Evolutionary conservation across 2,113 vertebrate species (phyloP).

Genomic region (Scolopax mira): DNA sequence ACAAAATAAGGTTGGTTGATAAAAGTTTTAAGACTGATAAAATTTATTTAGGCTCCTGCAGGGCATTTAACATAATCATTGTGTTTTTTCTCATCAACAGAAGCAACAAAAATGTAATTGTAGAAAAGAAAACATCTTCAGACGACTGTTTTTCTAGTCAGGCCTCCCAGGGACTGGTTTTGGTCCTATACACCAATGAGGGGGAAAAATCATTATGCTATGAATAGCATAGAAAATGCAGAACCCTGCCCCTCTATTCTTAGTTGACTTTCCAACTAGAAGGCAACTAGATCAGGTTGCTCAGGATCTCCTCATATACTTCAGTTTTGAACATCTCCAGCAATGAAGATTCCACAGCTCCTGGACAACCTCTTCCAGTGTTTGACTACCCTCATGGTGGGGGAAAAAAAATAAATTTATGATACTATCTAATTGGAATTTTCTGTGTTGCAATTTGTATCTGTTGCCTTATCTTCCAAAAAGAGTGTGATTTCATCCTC

Average conservation of each 20-base stretch:
- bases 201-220: background rate
- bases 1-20: background rate
- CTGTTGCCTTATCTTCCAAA: background rate
- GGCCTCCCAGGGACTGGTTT: background rate
- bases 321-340: background rate
- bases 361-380: background rate
- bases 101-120: background rate
- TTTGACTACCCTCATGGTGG: background rate
- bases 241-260: background rate
- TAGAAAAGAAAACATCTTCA: background rate
- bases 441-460: background rate
- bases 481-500: background rate
- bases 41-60: background rate
- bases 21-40: background rate
- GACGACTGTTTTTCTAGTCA: background rate
- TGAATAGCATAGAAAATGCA: background rate
- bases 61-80: background rate
- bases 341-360: background rate
- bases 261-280: background rate
- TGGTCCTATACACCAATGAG: background rate
- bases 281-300: background rate
- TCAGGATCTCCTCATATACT: background rate
- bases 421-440: background rate
- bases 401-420: background rate
- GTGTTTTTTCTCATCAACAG: background rate